Evolutionary conservation across 2,113 vertebrate species (phyloP), one percentile per base, ranked within the genome.

Genomic region (Cynopterus brachyotis): DNA sequence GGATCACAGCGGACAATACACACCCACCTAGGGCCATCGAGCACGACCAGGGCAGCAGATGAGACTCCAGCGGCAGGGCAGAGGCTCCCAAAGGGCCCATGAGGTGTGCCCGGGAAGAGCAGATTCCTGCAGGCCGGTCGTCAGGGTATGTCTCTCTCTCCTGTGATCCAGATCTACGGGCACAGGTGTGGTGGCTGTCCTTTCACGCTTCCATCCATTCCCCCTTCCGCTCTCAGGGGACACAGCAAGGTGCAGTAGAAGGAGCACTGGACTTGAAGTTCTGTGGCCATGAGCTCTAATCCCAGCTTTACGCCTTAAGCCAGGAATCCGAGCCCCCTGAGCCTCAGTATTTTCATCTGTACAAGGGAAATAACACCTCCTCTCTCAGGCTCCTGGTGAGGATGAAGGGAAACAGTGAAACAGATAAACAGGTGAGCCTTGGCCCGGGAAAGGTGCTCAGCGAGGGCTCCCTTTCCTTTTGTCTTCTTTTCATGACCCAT

Each of bases 91-190:
- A 6, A 19, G 53, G 20, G 6, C 32, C 30, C 16, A 3, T 0
- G 10, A n/a, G 26, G 42, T 5, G 0, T 8, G 10, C 12, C 30
- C 20, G 30, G 30, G 42, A 30, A 4, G 26, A 75, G 22, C 32
- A 8, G 17, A 9, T 3, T 47, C 30, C 70, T 47, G 57, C 57
- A 16, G 8, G 13, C 47, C 83, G 75, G 40, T 16, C 30, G 0
- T 69, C 17, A 22, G 35, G 32, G 28, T 50, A 50, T 2, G 3
- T 5, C 57, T 64, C 40, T 24, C 37, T 35, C 26, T 22, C 47
- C 24, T 26, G 16, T 22, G 40, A 17, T 5, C 60, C 13, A n/a
- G 76, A 8, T 13, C 60, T 13, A 3, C 0, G 0, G 12, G 3
- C 6, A 1, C 4, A 0, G 40, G 37, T 20, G 16, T 10, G 15